phyloP scores from a whole-genome alignment of 2,797 vertebrate species.

The Neopelma chrysocephalum region DNA sequence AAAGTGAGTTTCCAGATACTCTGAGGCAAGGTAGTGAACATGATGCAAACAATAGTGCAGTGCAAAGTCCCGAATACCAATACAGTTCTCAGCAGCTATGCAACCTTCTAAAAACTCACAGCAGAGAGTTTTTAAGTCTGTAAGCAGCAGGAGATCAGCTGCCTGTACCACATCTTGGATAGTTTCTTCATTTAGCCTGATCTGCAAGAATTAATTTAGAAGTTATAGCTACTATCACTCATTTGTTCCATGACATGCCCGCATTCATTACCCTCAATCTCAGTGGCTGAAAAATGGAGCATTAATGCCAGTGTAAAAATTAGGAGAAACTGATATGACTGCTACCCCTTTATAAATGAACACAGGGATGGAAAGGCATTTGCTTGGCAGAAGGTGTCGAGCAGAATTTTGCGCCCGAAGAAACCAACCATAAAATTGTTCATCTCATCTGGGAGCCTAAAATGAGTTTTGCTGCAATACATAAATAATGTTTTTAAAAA shows the following conservation, averaged over 20 bases:
- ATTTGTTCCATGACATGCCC: constrained; percentile 27
- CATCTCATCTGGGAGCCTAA: not conserved
- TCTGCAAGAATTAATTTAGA: constrained; percentile 77
- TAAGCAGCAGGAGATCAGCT: constrained; percentile 93
- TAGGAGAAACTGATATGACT: not conserved
- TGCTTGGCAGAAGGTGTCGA: not conserved
- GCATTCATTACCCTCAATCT: constrained; percentile 32
- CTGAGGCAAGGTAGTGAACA: constrained; percentile 91
- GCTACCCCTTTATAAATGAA: not conserved
- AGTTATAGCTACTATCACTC: constrained; percentile 52
- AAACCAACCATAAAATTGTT: not conserved
- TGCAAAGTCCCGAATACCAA: constrained; percentile 95
- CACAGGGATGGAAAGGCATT: not conserved
- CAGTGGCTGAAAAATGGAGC: not conserved
- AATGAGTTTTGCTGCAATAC: not conserved
- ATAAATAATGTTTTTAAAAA: not conserved
- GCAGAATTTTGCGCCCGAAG: not conserved
- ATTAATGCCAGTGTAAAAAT: not conserved
- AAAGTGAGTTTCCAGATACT: constrained; percentile 97
- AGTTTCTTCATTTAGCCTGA: constrained; percentile 93
- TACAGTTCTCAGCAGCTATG: constrained; percentile 96
- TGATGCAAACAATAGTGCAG: constrained; percentile 96
- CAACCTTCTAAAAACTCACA: constrained; percentile 97
- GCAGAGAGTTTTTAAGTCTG: constrained; percentile 94
- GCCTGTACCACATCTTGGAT: constrained; percentile 98